phyloP scores from a whole-genome alignment of 2,113 vertebrate genomes.

The Brachionichthys hirsutus region DNA sequence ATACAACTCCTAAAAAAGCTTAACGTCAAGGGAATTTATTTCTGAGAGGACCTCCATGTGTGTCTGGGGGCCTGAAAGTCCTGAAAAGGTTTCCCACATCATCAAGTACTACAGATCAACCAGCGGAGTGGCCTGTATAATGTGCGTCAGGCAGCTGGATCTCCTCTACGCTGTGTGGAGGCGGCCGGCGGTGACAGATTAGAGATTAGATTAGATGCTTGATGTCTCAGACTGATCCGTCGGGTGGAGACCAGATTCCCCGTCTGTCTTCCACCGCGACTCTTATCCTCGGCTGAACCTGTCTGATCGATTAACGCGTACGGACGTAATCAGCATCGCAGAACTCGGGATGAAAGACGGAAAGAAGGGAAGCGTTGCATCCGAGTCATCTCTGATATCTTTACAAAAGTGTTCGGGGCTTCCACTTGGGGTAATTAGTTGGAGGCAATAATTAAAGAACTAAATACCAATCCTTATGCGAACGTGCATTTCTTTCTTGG shows the following conservation, averaged over 20 bases:
- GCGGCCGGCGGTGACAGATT: constrained; percentile 48
- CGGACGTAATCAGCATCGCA: background rate
- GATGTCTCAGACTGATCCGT: constrained; percentile 44
- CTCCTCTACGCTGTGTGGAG: constrained; percentile 34
- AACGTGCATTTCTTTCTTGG: too few species aligned
- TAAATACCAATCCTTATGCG: too few species aligned
- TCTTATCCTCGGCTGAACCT: constrained; percentile 7
- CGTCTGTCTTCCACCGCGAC: constrained; percentile 2
- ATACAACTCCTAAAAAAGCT: constrained; percentile 1
- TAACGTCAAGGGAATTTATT: constrained; percentile 1
- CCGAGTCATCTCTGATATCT: background rate
- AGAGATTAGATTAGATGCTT: constrained; percentile 57
- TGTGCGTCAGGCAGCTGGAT: constrained; percentile 11
- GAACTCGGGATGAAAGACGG: constrained; percentile 19
- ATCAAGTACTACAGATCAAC: too few species aligned
- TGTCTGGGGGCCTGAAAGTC: background rate
- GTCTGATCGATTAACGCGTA: constrained; percentile 36
- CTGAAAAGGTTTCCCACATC: too few species aligned
- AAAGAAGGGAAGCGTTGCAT: background rate
- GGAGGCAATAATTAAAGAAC: too few species aligned
- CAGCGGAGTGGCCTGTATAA: too few species aligned
- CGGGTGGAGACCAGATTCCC: constrained; percentile 25
- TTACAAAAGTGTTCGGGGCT: background rate
- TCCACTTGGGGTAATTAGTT: too few species aligned
- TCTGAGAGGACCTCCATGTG: constrained; percentile 1